These are phyloP conservation scores for Mionectes olivaceus DNA, from an alignment of 2,797 vertebrate genomes.

Conservation along the genomic window DNA sequence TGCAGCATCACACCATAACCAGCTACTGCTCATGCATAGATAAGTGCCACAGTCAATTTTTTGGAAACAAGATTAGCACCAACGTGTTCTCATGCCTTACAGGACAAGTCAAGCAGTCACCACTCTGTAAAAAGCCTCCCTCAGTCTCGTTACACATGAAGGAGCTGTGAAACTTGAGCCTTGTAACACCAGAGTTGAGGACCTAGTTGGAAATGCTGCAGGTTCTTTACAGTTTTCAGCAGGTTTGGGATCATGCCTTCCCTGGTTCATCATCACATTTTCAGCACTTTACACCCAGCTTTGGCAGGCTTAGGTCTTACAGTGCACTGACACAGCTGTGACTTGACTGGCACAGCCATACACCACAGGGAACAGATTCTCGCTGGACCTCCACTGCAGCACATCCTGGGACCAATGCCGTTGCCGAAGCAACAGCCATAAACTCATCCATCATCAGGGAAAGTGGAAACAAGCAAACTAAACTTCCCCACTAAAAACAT, in stretches of 20 bases:
- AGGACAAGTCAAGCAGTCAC: constrained; percentile 28
- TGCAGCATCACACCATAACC: neutral
- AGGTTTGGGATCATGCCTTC: neutral
- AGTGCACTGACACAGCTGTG: neutral
- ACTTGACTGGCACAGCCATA: neutral
- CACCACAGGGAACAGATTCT: neutral
- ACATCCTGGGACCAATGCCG: neutral
- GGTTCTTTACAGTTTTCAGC: neutral
- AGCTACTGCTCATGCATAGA: constrained; percentile 69
- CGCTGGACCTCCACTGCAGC: neutral
- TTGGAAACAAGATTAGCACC: constrained; percentile 72
- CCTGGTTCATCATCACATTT: neutral
- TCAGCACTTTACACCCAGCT: neutral
- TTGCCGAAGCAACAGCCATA: neutral
- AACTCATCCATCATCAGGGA: neutral
- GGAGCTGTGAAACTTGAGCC: neutral
- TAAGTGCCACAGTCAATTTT: constrained; percentile 59
- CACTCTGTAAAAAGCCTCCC: neutral
- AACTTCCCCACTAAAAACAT: neutral
- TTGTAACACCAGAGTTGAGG: neutral
- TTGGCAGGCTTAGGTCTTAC: neutral
- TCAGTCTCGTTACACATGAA: neutral
- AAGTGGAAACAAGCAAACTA: neutral
- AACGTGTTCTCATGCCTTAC: constrained; percentile 66
- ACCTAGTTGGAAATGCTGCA: neutral